A percentile compares a stretch with the other conserved stretches of the same genome.
Evolutionary conservation across 1,140 invertebrate species (phyloP).

Genomic region (Bradysia coprophila): DNA sequence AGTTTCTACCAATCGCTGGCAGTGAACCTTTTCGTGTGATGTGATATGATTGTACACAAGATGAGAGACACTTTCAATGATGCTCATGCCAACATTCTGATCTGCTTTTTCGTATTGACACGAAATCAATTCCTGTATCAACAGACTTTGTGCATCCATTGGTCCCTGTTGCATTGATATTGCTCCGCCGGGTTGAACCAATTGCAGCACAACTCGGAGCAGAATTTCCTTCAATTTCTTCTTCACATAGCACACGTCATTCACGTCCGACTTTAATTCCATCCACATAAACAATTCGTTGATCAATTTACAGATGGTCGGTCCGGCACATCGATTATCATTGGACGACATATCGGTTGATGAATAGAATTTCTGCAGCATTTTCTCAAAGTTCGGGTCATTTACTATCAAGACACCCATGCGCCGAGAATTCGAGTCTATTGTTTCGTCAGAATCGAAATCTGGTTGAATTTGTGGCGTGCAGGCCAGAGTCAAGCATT

Average conservation of each 20-base stretch:
- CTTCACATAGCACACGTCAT: conserved; percentile 32
- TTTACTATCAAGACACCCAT: conserved; percentile 43
- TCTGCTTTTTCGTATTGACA: conserved; percentile 48
- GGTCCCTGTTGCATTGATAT: conserved; percentile 53
- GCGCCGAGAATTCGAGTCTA: conserved; percentile 17
- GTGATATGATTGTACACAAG: conserved; percentile 38
- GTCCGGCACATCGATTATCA: conserved; percentile 40
- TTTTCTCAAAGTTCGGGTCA: conserved; percentile 48
- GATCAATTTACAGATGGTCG: conserved; percentile 51
- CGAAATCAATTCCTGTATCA: conserved; percentile 44
- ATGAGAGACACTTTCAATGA: conserved; percentile 46
- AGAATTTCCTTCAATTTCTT: conserved; percentile 46
- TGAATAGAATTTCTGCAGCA: conserved; percentile 52
- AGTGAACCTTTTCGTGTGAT: conserved; percentile 34
- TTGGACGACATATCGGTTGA: conserved; percentile 32
- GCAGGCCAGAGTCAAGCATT: conserved; percentile 35
- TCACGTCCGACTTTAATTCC: conserved; percentile 45
- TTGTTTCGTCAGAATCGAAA: conserved; percentile 5
- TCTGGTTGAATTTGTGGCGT: conserved; percentile 22
- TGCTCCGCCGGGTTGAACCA: conserved; percentile 50
- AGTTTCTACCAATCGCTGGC: conserved; percentile 27
- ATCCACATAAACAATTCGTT: conserved; percentile 52
- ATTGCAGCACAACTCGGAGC: conserved; percentile 46
- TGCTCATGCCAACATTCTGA: conserved; percentile 49
- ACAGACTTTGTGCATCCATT: conserved; percentile 58